Evolutionary conservation across 2,113 vertebrate species (phyloP), one percentile per base, ranked within the genome.

Genomic region (Microtus montanus): DNA sequence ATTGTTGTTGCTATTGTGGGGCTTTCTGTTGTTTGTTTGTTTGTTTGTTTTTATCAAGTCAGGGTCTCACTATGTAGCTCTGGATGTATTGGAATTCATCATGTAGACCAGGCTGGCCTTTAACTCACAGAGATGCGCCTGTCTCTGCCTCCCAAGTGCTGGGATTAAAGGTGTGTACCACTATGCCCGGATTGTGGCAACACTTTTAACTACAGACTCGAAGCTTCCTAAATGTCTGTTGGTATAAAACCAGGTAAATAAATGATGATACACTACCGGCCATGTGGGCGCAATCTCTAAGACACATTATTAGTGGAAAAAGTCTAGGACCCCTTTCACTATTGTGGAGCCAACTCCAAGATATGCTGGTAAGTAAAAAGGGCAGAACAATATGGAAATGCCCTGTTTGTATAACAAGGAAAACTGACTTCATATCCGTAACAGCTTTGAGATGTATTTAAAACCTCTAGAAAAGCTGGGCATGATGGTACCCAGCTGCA

Each of bases 381-480:
- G 11, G 5, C 13, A 87, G 24, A 89, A 78, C 54, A 95, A 87
- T 47, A 68, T 4, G 14, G 33, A 75, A 44, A 49, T 26, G 20
- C 7, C 95, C 38, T 22, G 73, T 49, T 61, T 87, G n/a, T 47
- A 74, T 52, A 83, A 92, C 91, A 79, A 92, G 41, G 22, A 49
- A 88, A 93, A 85, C 41, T 87, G 24, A 94, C 90, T 89, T 91
- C 70, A n/a, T 84, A 75, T 71, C 82, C 91, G 9, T 71, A 95
- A 7, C 70, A 22, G 35, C 54, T 75, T 89, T 44, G 47, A 92
- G 84, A 94, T 70, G 54, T 17, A 95, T 41, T 90, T 92, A 22
- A 83, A 92, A 78, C 77, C 24, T 64, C 58, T 92, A 54, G 30
- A 78, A 26, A 38, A 58, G 24, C 2, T 30, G 33, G 24, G 24